Base-by-base conservation (phyloP, 2,888 invertebrate species). In the Drosophila putrida region DNA sequence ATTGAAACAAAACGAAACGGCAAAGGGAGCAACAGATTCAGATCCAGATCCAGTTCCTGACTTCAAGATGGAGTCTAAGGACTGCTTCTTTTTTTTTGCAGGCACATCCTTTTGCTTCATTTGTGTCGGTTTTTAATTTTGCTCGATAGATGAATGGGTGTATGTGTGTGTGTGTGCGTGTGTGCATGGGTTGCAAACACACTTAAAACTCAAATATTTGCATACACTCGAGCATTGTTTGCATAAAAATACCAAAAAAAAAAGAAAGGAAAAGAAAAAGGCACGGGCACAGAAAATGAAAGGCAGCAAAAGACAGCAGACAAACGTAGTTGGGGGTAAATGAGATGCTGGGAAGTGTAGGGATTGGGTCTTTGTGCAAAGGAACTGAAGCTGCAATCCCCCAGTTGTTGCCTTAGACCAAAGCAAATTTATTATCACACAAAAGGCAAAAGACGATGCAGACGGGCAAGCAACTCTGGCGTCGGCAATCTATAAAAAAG, bases 161-260 rank as follows among this genome's bases (percentile, higher is more conserved):
- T 50, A 35, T 58, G 27, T 43, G 60, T 13, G 43, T 31, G 55
- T 11, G 27, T 55, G 68, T 35, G 25, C 38, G 61, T 61, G 57
- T 44, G 50, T 69, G 72, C 67, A 76, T 74, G 66, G 58, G 82
- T 36, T 68, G 80, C 85, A 89, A 84, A 84, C 87, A 89, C 84
- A 89, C 90, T 90, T 88, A 81, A 89, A 90, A 86, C 90, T 90
- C 89, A 89, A 89, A 89, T 89, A 89, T 89, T 89, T 90, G 89
- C 89, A 85, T 89, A 89, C 82, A 89, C 90, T 89, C 89, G 90
- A 90, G 88, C 72, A 84, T 89, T 90, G 90, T 89, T 90, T 85
- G 90, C 87, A 80, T 81, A 77, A 84, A 86, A 89, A 89, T 82
- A 83, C 88, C 88, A 78, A 81, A 82, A 76, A 68, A 65, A 61